Base-by-base conservation (phyloP, 2,888 invertebrate species). In the Agrotis puta region DNA sequence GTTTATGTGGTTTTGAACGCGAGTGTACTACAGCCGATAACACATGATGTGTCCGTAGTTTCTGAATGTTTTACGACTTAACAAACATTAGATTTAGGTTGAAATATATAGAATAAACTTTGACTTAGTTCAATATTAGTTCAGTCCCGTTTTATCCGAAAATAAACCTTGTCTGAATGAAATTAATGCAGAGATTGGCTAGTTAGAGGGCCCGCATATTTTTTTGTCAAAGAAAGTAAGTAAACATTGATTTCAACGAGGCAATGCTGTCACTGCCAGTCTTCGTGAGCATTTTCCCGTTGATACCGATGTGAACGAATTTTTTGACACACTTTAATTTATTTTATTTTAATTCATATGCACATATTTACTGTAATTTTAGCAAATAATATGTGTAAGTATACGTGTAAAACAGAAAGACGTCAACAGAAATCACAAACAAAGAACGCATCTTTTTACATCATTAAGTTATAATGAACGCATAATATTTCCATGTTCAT, bases 1-100 rank as follows among this genome's bases (percentile, higher is more conserved):
- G 20, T 76, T 70, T 70, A 81, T 66, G 27, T 43, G 56, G 48
- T 75, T 80, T 56, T 70, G 51, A 48, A 45, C 65, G 43, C 63
- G 11, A 76, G 33, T 64, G 65, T 65, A 53, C 70, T 57, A 54
- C 50, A 51, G 13, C 22, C 16, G 65, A 78, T 77, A 80, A 61
- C 75, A 63, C 7, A 50, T 43, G 43, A 66, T 24, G 69, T 70
- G 58, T 20, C 22, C 14, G 64, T 18, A 74, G 3, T 51, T 58
- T 53, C n/a, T 13, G 43, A 45, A 53, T 27, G n/a, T 64, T 24
- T 43, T 48, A 61, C 47, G 16, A 43, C 18, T 48, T 58, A 58
- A 16, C 24, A 6, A 50, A 62, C 16, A 13, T 75, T 27, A 27
- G 16, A 27, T 16, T 43, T 4, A 58, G 51, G 27, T 11, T 24